Conservation (phyloP, 2,888 invertebrate species). For the Crocallis elinguaria region DNA sequence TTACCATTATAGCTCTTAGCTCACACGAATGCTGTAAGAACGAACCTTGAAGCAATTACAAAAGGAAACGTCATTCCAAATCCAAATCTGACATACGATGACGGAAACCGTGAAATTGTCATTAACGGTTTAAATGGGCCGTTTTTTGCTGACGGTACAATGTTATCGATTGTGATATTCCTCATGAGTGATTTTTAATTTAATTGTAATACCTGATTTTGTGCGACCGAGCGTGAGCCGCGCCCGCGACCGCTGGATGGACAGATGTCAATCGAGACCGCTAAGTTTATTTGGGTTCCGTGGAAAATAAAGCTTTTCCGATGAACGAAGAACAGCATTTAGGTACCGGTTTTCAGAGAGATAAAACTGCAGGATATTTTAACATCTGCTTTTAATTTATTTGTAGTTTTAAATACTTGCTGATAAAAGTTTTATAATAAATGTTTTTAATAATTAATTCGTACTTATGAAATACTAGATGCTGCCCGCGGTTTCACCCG, state of each 20-base stretch:
- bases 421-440: too few relatives aligned
- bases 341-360: too few relatives aligned
- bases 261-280: conserved; percentile 78
- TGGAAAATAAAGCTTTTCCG: not conserved
- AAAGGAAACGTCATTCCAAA: conserved; percentile 29
- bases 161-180: conserved; percentile 60
- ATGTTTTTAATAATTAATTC: too few relatives aligned
- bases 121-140: conserved; percentile 14
- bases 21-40: conserved; percentile 3
- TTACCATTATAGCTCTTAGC: not conserved
- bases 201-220: conserved; percentile 84
- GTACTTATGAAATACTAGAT: too few relatives aligned
- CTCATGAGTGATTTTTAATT: conserved; percentile 82
- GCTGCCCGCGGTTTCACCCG: too few relatives aligned
- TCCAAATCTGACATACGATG: conserved; percentile 38
- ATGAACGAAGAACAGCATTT: too few relatives aligned
- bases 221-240: conserved; percentile 72
- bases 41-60: conserved; percentile 12
- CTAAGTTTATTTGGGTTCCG: conserved; percentile 51
- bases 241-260: conserved; percentile 54
- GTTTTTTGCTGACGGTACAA: conserved; percentile 60
- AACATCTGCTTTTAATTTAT: too few relatives aligned
- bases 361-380: too few relatives aligned
- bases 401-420: too few relatives aligned
- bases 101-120: conserved; percentile 38